phyloP scores from a whole-genome alignment of 2,113 vertebrate genomes.

The Prunella fulvescens region DNA sequence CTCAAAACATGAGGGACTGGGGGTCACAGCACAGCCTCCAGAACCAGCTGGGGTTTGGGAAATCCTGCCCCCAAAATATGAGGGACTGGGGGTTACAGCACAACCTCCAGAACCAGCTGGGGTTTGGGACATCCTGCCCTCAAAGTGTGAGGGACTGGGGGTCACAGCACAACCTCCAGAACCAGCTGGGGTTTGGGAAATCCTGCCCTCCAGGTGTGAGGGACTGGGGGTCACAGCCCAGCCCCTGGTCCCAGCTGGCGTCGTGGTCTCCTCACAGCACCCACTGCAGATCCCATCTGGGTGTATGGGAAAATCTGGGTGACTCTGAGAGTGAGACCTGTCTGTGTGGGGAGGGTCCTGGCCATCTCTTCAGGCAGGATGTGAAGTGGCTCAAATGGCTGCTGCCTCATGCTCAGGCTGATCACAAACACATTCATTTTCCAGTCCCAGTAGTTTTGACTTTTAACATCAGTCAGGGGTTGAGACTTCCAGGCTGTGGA shows the following conservation, averaged over 20 bases:
- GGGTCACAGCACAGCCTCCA: not conserved
- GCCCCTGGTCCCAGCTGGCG: rapidly evolving
- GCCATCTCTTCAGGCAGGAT: not conserved
- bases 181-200: too few relatives aligned
- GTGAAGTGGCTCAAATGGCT: rapidly evolving
- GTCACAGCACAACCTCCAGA: too few relatives aligned
- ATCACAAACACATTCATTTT: rapidly evolving
- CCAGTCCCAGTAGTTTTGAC: not conserved
- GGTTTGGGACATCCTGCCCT: too few relatives aligned
- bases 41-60: too few relatives aligned
- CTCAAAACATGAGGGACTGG: rapidly evolving
- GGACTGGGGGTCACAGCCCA: too few relatives aligned
- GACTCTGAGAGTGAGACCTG: not conserved
- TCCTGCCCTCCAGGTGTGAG: rapidly evolving
- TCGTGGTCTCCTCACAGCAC: not conserved
- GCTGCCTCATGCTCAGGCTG: not conserved
- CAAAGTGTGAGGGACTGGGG: too few relatives aligned
- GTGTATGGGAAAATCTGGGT: too few relatives aligned
- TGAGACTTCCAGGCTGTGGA: not conserved
- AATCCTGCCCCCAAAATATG: rapidly evolving
- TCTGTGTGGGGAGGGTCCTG: not conserved
- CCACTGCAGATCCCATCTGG: not conserved
- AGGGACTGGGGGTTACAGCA: not conserved
- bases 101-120: too few relatives aligned
- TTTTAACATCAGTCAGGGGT: not conserved